phyloP scores from a whole-genome alignment of 2,888 invertebrate species.

The Pheosia tremula region DNA sequence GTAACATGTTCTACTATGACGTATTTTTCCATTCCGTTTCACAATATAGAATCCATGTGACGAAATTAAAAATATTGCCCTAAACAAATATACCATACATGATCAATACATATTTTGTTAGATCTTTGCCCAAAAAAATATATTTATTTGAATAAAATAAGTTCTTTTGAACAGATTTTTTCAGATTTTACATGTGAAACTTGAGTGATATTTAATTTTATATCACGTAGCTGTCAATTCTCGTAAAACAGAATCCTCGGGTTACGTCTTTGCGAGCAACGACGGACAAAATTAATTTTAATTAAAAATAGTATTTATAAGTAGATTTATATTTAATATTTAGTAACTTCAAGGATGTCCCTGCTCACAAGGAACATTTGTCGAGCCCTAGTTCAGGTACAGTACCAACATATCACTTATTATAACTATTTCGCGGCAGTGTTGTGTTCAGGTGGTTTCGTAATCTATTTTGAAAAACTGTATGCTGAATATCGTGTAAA shows the following conservation, averaged over 20 bases:
- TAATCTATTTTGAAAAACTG: conserved; percentile 49
- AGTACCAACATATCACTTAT: conserved; percentile 13
- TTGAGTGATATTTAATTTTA: no score
- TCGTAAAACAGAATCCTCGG: conserved; percentile 40
- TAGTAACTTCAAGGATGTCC: conserved; percentile 57
- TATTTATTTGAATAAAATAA: no score
- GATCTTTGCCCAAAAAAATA: no score
- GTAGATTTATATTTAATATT: conserved; percentile 33
- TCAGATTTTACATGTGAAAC: no score
- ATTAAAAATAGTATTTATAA: conserved; percentile 49
- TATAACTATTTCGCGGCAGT: conserved; percentile 12
- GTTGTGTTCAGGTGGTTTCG: conserved; percentile 57
- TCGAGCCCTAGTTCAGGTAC: conserved; percentile 73
- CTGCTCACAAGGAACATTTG: conserved; percentile 71
- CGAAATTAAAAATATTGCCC: no score
- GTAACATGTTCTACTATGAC: background rate
- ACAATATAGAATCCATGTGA: no score
- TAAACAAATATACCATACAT: no score
- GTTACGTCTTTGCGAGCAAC: conserved; percentile 59
- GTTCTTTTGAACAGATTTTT: no score
- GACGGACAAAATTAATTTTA: conserved; percentile 64
- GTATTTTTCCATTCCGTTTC: background rate
- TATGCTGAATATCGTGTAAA: background rate
- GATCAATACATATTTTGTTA: no score
- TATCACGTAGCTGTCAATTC: conserved; percentile 36